Conservation (phyloP, 1,140 invertebrate species). For the Drosophila elegans region DNA sequence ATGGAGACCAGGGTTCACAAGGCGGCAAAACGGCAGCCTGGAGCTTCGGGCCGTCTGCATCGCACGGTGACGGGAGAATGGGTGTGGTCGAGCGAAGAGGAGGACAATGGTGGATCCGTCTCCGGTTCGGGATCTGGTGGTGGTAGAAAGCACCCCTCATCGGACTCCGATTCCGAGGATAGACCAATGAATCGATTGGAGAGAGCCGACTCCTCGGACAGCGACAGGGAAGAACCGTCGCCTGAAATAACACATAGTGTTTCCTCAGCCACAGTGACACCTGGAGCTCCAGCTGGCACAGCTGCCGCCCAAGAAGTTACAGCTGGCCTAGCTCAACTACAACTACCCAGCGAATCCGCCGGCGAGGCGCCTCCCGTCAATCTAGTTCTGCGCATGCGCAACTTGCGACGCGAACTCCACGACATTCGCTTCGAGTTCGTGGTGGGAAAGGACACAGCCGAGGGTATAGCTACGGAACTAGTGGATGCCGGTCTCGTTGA, state of each 20-base stretch:
- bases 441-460: conserved; percentile 95
- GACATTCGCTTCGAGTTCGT: conserved; percentile 99
- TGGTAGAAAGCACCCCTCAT: conserved; percentile 77
- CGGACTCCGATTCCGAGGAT: conserved; percentile 85
- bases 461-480: conserved; percentile 97
- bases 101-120: conserved; percentile 84
- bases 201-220: conserved; percentile 86
- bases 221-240: conserved; percentile 78
- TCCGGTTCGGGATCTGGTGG: conserved; percentile 39
- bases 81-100: conserved; percentile 97
- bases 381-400: conserved; percentile 93
- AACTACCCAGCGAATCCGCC: conserved; percentile 54
- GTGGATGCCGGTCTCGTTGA: conserved; percentile 97
- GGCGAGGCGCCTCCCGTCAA: conserved; percentile 86
- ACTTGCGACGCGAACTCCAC: conserved; percentile 95
- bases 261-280: conserved; percentile 65
- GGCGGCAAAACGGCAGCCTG: conserved; percentile 93
- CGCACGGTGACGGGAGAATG: conserved; percentile 98
- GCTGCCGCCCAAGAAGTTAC: conserved; percentile 56
- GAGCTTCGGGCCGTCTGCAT: conserved; percentile 95
- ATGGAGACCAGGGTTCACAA: conserved; percentile 96
- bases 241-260: conserved; percentile 74
- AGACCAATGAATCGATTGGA: conserved; percentile 87
- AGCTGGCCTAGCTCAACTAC: conserved; percentile 64
- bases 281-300: conserved; percentile 16